Evolutionary conservation across 2,888 invertebrate species (phyloP).

Genomic region (Rutpela maculata): DNA sequence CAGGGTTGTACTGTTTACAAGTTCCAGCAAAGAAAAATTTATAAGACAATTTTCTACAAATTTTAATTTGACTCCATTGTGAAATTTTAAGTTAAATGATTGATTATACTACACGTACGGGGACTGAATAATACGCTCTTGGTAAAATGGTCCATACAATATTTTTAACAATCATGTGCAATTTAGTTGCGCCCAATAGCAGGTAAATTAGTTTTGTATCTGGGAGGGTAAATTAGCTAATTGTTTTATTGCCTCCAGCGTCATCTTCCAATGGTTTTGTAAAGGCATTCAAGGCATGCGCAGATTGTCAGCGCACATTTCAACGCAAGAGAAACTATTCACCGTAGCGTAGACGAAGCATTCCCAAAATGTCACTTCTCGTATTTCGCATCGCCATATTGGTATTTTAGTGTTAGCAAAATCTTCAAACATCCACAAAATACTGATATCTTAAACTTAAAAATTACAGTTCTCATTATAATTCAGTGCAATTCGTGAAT

Average conservation of each 20-base stretch:
- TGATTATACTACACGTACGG: too few species aligned
- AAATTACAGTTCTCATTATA: constrained; percentile 25
- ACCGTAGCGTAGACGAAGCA: constrained; percentile 39
- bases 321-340: constrained; percentile 21
- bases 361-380: constrained; percentile 67
- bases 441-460: constrained; percentile 16
- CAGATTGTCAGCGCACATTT: constrained; percentile 10
- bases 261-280: neutral
- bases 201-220: too few species aligned
- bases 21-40: too few species aligned
- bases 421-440: constrained; percentile 48
- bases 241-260: neutral
- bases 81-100: too few species aligned
- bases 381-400: constrained; percentile 70
- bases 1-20: too few species aligned
- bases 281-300: neutral
- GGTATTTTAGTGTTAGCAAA: constrained; percentile 55
- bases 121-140: too few species aligned
- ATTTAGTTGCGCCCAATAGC: too few species aligned
- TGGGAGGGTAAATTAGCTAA: neutral
- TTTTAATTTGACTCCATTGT: too few species aligned
- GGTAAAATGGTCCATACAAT: too few species aligned
- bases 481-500: constrained; percentile 43
- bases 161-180: too few species aligned
- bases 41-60: too few species aligned